phyloP scores from a whole-genome alignment of 2,113 vertebrate species.

The Cyprinodon variegatus region DNA sequence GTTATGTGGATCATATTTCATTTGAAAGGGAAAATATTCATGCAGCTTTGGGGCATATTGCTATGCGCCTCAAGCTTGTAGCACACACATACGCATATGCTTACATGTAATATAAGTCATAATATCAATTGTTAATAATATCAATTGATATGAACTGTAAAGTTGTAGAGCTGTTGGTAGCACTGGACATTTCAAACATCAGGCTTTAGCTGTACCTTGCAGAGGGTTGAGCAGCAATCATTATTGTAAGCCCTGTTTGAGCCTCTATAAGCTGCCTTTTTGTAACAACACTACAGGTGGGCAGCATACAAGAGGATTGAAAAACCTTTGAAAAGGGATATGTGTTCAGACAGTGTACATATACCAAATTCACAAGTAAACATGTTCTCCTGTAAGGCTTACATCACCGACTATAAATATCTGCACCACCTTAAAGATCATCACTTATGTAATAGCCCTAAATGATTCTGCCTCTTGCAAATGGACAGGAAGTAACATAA shows the following conservation, averaged over 20 bases:
- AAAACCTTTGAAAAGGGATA: not conserved
- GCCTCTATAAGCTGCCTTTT: conserved; percentile 19
- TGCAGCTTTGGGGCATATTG: conserved; percentile 26
- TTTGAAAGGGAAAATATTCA: conserved; percentile 29
- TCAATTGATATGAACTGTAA: not conserved
- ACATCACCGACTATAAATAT: conserved; percentile 1
- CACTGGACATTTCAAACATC: conserved; percentile 8
- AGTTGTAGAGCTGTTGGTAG: not conserved
- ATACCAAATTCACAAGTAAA: not conserved
- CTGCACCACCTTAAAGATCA: not conserved
- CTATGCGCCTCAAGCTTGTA: conserved; percentile 12
- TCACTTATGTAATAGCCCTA: not conserved
- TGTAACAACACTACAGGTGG: conserved; percentile 10
- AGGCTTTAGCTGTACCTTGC: conserved; percentile 12
- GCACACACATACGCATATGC: too few species aligned
- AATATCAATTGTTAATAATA: not conserved
- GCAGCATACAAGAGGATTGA: not conserved
- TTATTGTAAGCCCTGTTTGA: conserved; percentile 8
- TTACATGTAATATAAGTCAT: too few species aligned
- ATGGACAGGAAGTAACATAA: not conserved
- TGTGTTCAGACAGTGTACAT: not conserved
- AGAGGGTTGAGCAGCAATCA: conserved; percentile 10
- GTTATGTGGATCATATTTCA: conserved; percentile 48
- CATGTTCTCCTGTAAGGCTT: not conserved
- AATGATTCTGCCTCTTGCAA: not conserved